Base-by-base conservation (phyloP, 1,140 invertebrate species). In the Acromyrmex charruanus region DNA sequence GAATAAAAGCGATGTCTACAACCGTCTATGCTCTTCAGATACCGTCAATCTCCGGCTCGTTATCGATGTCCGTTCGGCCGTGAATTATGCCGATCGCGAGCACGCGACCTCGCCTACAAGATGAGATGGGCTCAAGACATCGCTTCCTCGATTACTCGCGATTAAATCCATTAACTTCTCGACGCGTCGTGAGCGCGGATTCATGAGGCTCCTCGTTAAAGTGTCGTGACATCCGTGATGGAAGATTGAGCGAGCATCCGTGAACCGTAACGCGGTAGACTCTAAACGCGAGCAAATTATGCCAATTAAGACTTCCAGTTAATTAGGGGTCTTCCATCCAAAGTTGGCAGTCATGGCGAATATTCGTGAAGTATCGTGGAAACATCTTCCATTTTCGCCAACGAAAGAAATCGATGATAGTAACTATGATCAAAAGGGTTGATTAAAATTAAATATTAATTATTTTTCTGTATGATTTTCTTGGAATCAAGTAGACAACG, bases 41-140 rank as follows among this genome's bases (percentile, higher is more conserved):
- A 58, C 63, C 72, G 51, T 88, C 88, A 44, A 86, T 90, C 55
- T 49, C 5, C 6, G 25, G 18, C 63, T 87, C 58, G 63, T 75
- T 87, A 89, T 77, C 44, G 84, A 55, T 72, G 58, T 79, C 89
- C 80, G 65, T 87, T 84, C 77, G 75, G 44, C 79, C 72, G 39
- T 79, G 87, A 88, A 89, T 88, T 85, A 72, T 87, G 66, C 28
- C 74, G 66, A 79, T 80, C 66, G 58, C 31, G 39, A 77, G 31
- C 87, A 86, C 74, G 87, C 77, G 72, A 87, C 85, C 85, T 88
- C 66, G 85, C 44, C 59, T 65, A 59, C 58, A 44, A n/a, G 63
- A 89, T 77, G 69, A 58, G 58, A 58, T 63, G 75, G 71, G 71
- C 82, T 35, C 88, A 84, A 12, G 65, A 65, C 75, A 87, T 66